Conservation (phyloP, 2,797 vertebrate species). For the Enteromius radiatus region DNA sequence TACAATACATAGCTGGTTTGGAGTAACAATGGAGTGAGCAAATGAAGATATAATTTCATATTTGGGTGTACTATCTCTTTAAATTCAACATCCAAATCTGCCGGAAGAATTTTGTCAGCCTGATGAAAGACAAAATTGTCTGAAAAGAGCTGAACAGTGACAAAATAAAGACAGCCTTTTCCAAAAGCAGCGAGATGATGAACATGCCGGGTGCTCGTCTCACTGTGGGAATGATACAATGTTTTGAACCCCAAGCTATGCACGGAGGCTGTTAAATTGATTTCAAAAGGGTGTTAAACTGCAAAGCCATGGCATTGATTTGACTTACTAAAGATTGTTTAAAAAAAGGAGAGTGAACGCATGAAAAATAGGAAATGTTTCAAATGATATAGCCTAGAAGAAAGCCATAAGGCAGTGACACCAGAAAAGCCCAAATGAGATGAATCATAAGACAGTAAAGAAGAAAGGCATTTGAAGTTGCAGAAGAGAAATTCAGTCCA, state of each 20-base stretch:
- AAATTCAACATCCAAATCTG: constrained; percentile 5
- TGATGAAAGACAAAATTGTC: constrained; percentile 24
- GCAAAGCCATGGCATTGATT: constrained; percentile 69
- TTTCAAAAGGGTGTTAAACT: constrained; percentile 59
- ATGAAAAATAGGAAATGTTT: constrained; percentile 40
- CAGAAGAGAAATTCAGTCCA: constrained; percentile 60
- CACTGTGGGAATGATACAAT: constrained; percentile 46
- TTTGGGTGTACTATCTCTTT: not conserved
- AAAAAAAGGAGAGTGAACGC: constrained; percentile 27
- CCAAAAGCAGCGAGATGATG: constrained; percentile 43
- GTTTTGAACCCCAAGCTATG: constrained; percentile 57
- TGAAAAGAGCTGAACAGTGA: constrained; percentile 31
- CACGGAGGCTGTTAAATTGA: constrained; percentile 73
- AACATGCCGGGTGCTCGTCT: constrained; percentile 45
- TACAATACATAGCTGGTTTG: not conserved
- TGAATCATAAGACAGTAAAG: constrained; percentile 66
- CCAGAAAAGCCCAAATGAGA: constrained; percentile 70
- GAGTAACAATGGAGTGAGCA: not conserved
- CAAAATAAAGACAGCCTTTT: constrained; percentile 39
- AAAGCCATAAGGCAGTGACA: constrained; percentile 62
- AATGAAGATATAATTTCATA: not conserved
- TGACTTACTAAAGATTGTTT: constrained; percentile 38
- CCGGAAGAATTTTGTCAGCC: constrained; percentile 10
- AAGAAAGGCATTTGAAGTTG: constrained; percentile 67
- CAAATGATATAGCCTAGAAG: constrained; percentile 69